Evolutionary conservation across 2,888 invertebrate genomes (phyloP), one percentile per base, ranked within the genome.

Genomic region (Allygus modestus): DNA sequence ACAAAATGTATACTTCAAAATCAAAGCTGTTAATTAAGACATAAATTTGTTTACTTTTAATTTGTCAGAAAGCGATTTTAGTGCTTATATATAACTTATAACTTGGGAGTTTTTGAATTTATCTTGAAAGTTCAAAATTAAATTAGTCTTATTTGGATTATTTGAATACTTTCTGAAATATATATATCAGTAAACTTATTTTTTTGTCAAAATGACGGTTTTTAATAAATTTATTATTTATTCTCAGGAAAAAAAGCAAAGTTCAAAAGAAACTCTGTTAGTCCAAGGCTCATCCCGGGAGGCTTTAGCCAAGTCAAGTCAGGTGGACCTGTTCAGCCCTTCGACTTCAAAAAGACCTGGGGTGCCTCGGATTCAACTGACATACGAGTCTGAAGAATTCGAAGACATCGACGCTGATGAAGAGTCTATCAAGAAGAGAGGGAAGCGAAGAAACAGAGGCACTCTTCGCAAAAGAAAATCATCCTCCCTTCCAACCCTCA

Each of bases 321-420:
- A 61, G 17, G 20, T 73, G 37, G 33, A 51, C 5, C 2, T 54
- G 5, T 83, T 51, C 5, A 54, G 23, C 51, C 71, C 54, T 20
- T 65, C 31, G n/a, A 65, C 83, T 5, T 83, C 83, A 0, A 83
- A 54, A 33, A 83, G 51, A 58, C 43, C 15, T 15, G 15, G 58
- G 20, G 58, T 83, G 9, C 83, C 83, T 17, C 41, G 43, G 28
- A 75, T 83, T 37, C 61, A 58, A 12, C 20, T 83, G 33, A 83
- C 73, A 28, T 73, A 83, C 43, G 83, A 83, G 11, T 26, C 83
- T 7, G 83, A 83, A n/a, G 83, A 83, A 5, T 83, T 75, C 23
- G 83, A 83, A 41, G 83, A 83, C 51, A 75, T 75, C n/a, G 83
- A 83, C 37, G 31, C n/a, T 37, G 83, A 73, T 26, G 83, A 83